phyloP scores from a whole-genome alignment of 2,113 vertebrate species.

The Scortum barcoo region DNA sequence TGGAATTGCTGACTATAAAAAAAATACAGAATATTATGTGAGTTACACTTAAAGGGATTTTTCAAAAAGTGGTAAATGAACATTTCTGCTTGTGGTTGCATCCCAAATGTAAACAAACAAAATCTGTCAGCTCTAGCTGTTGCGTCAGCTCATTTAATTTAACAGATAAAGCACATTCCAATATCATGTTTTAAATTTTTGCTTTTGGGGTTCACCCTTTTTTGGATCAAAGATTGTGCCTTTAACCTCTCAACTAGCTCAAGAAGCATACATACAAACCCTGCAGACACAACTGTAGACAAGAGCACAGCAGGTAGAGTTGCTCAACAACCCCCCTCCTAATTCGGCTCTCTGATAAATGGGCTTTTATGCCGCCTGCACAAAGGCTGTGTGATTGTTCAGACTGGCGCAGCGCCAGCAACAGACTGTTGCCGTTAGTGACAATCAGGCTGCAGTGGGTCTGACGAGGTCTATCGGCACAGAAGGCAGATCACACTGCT shows the following conservation, averaged over 20 bases:
- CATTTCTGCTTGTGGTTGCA: not conserved
- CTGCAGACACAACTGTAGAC: constrained; percentile 62
- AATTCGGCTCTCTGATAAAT: constrained; percentile 70
- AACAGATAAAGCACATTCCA: not conserved
- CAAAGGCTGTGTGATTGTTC: constrained; percentile 69
- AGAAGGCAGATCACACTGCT: constrained; percentile 32
- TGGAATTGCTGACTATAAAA: not conserved
- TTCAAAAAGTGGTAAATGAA: not conserved
- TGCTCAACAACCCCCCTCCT: constrained; percentile 56
- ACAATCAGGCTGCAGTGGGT: constrained; percentile 46
- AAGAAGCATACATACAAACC: constrained; percentile 46
- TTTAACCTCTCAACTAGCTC: constrained; percentile 20
- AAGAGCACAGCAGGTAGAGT: constrained; percentile 71
- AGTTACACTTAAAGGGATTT: not conserved
- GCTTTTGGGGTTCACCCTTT: not conserved
- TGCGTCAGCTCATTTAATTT: not conserved
- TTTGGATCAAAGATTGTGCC: constrained; percentile 25
- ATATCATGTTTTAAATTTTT: not conserved
- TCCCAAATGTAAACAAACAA: constrained; percentile 1
- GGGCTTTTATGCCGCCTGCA: constrained; percentile 69
- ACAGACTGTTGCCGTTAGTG: constrained; percentile 52
- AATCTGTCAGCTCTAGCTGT: not conserved
- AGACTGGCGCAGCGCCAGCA: constrained; percentile 55
- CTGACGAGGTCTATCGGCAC: constrained; percentile 35
- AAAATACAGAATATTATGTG: not conserved